Evolutionary conservation across 2,797 vertebrate genomes (phyloP), one percentile per base, ranked within the genome.

Genomic region (Sebastes minor): DNA sequence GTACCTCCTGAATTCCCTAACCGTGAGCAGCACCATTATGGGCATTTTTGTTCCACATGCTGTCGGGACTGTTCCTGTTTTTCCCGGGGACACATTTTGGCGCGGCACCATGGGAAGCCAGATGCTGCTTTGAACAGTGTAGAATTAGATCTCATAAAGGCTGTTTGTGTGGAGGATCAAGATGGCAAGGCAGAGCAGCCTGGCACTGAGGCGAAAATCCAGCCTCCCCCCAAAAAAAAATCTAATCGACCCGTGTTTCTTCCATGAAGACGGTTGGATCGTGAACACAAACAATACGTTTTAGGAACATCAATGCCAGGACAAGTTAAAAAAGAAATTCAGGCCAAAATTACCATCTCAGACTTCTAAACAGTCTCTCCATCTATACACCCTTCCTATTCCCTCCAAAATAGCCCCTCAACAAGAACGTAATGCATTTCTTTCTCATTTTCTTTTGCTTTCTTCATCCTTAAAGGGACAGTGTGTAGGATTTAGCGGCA

Each of bases 101-200:
- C 82, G 18, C 67, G 0, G 87, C 90, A 91, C 87, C 88, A 81
- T 79, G 76, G 81, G 86, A 89, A 93, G 73, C 88, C 91, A 90
- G 91, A 92, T 91, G 91, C 91, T 77, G 81, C 83, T 89, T 84
- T 89, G 84, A 92, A 88, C 74, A 53, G 82, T 63, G 74, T 66
- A 74, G 71, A 86, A 74, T 84, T 76, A 82, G 80, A 87, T 88
- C 88, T 86, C 76, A 52, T 92, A 76, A 89, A 87, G 79, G 53
- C 73, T 76, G 88, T 89, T 76, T 89, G 78, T 84, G 76, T 14
- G 1, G 30, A 70, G 81, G 81, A 89, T 89, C 76, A 85, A 72
- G 84, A 87, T 86, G 86, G 88, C 74, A 68, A 76, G 16, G 67
- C 70, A 68, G 60, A 84, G 67, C 76, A 71, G 52, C 52, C n/a